These are phyloP conservation scores for Neogobius melanostomus DNA, from an alignment of 2,113 vertebrate species.

Conservation along the genomic window DNA sequence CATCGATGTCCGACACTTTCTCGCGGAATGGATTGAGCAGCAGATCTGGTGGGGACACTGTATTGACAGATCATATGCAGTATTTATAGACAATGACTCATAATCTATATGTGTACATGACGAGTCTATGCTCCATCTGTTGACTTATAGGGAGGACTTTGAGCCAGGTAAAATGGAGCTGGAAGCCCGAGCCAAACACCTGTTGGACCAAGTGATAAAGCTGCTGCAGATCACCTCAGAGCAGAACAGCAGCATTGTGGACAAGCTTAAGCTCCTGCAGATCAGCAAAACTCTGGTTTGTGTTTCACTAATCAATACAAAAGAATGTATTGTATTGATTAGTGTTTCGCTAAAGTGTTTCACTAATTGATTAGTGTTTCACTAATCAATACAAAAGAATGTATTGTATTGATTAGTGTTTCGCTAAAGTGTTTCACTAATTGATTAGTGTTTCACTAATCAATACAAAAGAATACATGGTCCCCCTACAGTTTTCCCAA, in stretches of 20 bases:
- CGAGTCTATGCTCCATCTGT: constrained; percentile 2
- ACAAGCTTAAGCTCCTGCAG: constrained; percentile 75
- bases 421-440: background rate
- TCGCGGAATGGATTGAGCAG: constrained; percentile 75
- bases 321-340: no score
- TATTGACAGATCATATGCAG: background rate
- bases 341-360: no score
- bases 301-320: background rate
- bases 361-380: no score
- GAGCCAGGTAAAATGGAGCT: constrained; percentile 52
- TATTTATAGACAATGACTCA: background rate
- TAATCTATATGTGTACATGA: background rate
- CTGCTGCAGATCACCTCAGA: constrained; percentile 51
- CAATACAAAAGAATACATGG: no score
- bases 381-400: no score
- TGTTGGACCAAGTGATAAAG: constrained; percentile 59
- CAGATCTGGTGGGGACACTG: constrained; percentile 71
- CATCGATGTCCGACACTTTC: constrained; percentile 75
- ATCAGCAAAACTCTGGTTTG: constrained; percentile 71
- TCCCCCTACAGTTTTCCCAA: no score
- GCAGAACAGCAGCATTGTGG: constrained; percentile 67
- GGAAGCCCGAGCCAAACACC: constrained; percentile 49
- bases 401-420: no score
- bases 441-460: background rate
- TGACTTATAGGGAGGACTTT: constrained; percentile 68